Conservation (phyloP, 2,797 vertebrate genomes). For the Eutrigla gurnardus region DNA sequence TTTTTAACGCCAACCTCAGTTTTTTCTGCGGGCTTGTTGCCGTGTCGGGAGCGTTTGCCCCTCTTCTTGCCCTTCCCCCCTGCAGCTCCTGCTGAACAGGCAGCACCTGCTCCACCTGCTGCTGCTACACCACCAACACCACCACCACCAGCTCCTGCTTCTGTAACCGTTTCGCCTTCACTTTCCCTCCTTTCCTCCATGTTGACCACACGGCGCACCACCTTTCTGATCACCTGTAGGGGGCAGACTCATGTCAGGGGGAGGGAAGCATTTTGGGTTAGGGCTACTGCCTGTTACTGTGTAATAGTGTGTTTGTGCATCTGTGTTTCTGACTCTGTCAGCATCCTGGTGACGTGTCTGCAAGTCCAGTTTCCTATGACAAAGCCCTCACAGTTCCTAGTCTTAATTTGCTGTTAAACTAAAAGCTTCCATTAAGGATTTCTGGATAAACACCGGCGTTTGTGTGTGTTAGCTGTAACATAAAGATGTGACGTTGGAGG, state of each 20-base stretch:
- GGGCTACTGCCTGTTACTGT: neutral
- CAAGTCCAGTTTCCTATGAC: no score
- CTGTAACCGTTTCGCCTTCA: constrained; percentile 43
- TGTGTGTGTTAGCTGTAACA: neutral
- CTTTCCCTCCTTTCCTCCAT: constrained; percentile 59
- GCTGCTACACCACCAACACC: neutral
- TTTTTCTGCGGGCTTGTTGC: constrained; percentile 64
- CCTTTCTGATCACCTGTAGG: constrained; percentile 82
- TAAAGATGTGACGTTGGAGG: constrained; percentile 14
- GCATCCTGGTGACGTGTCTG: neutral
- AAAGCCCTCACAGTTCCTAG: no score
- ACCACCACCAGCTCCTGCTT: constrained; percentile 30
- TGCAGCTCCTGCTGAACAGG: constrained; percentile 45
- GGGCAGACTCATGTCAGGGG: constrained; percentile 53
- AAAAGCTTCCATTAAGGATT: no score
- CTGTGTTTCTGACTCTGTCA: neutral
- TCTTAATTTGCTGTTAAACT: no score
- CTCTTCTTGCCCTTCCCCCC: constrained; percentile 77
- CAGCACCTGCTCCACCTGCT: constrained; percentile 48
- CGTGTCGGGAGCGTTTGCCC: constrained; percentile 74
- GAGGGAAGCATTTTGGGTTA: neutral
- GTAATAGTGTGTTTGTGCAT: neutral
- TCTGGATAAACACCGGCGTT: neutral
- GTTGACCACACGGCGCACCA: constrained; percentile 73
- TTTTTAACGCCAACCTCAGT: constrained; percentile 62